Evolutionary conservation across 2,888 invertebrate genomes (phyloP).

Genomic region (Crossocerus cetratus): DNA sequence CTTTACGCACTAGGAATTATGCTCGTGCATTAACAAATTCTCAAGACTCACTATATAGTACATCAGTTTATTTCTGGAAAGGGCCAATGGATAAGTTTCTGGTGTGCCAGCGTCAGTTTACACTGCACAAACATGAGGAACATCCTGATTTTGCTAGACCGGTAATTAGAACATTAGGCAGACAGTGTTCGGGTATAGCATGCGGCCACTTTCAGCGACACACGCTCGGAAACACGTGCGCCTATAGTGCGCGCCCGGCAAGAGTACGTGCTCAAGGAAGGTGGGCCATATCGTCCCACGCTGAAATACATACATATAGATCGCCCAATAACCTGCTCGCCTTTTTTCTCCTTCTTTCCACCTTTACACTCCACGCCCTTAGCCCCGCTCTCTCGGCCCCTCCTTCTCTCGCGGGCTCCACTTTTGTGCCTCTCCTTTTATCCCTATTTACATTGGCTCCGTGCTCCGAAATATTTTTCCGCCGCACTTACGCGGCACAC

Average conservation of each 20-base stretch:
- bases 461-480: no score
- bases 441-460: no score
- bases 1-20: no score
- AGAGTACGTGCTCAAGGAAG: neutral
- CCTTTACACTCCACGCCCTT: neutral
- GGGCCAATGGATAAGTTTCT: no score
- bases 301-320: conserved; percentile 4
- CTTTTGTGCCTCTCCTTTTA: neutral
- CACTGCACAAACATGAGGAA: no score
- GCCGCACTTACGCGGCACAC: no score
- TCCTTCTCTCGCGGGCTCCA: neutral
- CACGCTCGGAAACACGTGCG: neutral
- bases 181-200: neutral
- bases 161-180: neutral
- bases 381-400: neutral
- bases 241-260: neutral
- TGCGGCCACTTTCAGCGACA: neutral
- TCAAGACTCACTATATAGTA: no score
- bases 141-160: neutral
- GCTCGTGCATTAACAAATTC: no score
- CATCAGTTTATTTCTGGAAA: no score
- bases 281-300: neutral
- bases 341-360: neutral
- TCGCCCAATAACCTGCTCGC: conserved; percentile 2
- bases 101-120: no score